phyloP scores from a whole-genome alignment of 2,113 vertebrate genomes.

The Glaucidium brasilianum region DNA sequence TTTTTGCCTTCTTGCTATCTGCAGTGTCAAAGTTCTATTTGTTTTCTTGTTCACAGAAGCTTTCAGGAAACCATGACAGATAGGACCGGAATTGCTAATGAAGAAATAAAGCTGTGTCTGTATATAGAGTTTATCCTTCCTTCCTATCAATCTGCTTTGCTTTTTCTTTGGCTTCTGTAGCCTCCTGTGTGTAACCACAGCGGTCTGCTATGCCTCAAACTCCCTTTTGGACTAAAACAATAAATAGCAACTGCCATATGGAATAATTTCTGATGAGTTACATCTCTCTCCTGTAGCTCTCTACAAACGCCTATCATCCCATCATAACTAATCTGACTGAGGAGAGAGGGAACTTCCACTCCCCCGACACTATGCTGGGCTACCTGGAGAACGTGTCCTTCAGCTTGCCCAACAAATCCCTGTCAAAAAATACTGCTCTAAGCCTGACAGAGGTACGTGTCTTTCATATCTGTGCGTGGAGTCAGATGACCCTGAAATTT shows the following conservation, averaged over 20 bases:
- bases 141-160: neutral
- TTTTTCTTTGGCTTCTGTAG: neutral
- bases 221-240: neutral
- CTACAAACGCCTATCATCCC: slow-evolving; percentile 66
- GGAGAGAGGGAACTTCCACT: slow-evolving; percentile 26
- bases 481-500: neutral
- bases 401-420: slow-evolving; percentile 71
- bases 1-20: neutral
- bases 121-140: neutral
- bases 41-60: neutral
- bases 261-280: neutral
- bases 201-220: neutral
- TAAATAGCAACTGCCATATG: neutral
- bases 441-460: slow-evolving; percentile 84
- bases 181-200: neutral
- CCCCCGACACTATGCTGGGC: slow-evolving; percentile 1
- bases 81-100: neutral
- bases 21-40: neutral
- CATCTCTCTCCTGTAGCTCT: slow-evolving; percentile 58
- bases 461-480: neutral
- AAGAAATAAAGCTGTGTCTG: neutral
- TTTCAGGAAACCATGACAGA: neutral
- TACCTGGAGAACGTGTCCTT: slow-evolving; percentile 74
- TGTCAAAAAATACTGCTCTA: slow-evolving; percentile 73
- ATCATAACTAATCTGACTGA: slow-evolving; percentile 51